Evolutionary conservation across 2,888 invertebrate genomes (phyloP).

Genomic region (Drosophila fulvimacula): DNA sequence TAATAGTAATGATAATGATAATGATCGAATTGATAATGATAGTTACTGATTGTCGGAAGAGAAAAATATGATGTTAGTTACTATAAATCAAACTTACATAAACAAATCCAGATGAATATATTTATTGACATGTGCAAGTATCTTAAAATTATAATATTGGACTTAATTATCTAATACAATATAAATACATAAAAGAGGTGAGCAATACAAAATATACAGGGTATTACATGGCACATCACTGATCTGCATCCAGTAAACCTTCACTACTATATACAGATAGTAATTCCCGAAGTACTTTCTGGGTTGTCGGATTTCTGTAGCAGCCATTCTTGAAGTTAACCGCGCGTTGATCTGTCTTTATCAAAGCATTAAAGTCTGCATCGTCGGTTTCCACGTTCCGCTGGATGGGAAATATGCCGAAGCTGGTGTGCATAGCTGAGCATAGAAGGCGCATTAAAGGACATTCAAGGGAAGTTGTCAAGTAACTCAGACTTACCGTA

Average conservation of each 20-base stretch:
- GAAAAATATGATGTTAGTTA: no score
- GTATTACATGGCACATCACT: slow-evolving; percentile 39
- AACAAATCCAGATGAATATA: no score
- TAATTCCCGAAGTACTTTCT: slow-evolving; percentile 73
- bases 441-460: background rate
- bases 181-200: background rate
- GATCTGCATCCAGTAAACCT: slow-evolving; percentile 81
- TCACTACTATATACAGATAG: slow-evolving; percentile 80
- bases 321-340: slow-evolving; percentile 78
- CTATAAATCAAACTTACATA: no score
- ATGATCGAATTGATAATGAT: no score
- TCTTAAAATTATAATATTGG: background rate
- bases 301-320: slow-evolving; percentile 77
- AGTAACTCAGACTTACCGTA: slow-evolving; percentile 66
- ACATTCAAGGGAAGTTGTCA: slow-evolving; percentile 4
- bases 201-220: background rate
- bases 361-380: slow-evolving; percentile 83
- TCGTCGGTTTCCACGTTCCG: slow-evolving; percentile 81
- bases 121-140: no score
- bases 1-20: no score
- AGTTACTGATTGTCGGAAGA: no score
- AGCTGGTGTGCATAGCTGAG: slow-evolving; percentile 80
- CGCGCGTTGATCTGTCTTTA: slow-evolving; percentile 76
- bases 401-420: slow-evolving; percentile 78
- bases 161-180: background rate